These are phyloP conservation scores for Zoanthus sociatus DNA, from an alignment of 92 coral and sea anemone species.

Conservation along the genomic window DNA sequence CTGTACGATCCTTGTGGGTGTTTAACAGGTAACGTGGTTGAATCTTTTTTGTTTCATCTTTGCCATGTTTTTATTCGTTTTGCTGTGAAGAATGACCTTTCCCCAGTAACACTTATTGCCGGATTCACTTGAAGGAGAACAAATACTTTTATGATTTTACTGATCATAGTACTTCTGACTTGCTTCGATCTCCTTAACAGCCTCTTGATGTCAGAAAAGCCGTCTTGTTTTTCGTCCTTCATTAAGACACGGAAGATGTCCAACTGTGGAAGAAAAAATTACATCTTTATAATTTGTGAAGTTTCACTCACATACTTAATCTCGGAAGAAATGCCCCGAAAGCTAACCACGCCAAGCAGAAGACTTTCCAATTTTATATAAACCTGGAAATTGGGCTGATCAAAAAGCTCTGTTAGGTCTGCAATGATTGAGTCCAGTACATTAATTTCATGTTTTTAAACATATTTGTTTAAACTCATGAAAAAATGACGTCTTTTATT, in stretches of 20 bases:
- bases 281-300: slow-evolving; percentile 41
- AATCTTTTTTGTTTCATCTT: slow-evolving; percentile 66
- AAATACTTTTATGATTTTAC: slow-evolving; percentile 55
- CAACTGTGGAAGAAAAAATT: slow-evolving; percentile 62
- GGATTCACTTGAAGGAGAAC: slow-evolving; percentile 63
- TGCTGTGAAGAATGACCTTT: slow-evolving; percentile 69
- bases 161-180: slow-evolving; percentile 50
- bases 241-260: slow-evolving; percentile 52
- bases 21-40: slow-evolving; percentile 63
- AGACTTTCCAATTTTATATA: slow-evolving; percentile 54
- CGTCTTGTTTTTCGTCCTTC: slow-evolving; percentile 35
- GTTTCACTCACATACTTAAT: slow-evolving; percentile 42
- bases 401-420: slow-evolving; percentile 47
- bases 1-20: slow-evolving; percentile 66
- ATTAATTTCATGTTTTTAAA: too few relatives aligned
- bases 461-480: too few relatives aligned
- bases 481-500: too few relatives aligned
- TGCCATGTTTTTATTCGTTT: slow-evolving; percentile 51
- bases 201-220: slow-evolving; percentile 50
- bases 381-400: slow-evolving; percentile 60
- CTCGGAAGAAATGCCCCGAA: slow-evolving; percentile 57
- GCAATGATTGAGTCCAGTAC: slow-evolving; percentile 62
- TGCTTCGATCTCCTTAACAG: slow-evolving; percentile 41
- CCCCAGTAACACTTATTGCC: slow-evolving; percentile 67
- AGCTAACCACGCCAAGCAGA: slow-evolving; percentile 52